These are phyloP conservation scores for Andrena marginata DNA, from an alignment of 2,888 invertebrate species.

Conservation along the genomic window DNA sequence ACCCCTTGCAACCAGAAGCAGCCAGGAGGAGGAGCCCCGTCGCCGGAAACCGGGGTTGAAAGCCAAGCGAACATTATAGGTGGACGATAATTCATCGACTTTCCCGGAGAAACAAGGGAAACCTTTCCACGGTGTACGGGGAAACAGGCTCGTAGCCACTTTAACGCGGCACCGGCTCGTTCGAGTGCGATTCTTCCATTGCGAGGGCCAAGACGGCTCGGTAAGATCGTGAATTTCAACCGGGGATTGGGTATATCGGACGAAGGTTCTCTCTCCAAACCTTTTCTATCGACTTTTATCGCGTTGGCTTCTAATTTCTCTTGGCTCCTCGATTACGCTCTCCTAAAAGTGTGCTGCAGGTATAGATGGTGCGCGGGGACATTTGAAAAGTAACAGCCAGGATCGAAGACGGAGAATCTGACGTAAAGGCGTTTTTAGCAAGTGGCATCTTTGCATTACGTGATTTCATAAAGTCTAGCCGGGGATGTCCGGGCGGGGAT, in stretches of 20 bases:
- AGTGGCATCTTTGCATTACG: too few relatives aligned
- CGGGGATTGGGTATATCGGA: neutral
- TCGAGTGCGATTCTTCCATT: slow-evolving; percentile 5
- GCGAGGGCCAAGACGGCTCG: neutral
- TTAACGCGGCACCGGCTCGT: slow-evolving; percentile 12
- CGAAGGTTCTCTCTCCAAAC: neutral
- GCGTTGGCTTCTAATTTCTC: neutral
- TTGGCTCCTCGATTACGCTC: neutral
- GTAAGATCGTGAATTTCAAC: neutral
- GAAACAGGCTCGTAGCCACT: slow-evolving; percentile 26
- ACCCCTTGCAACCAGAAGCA: slow-evolving; percentile 70
- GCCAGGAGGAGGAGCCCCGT: slow-evolving; percentile 67
- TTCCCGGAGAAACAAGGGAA: slow-evolving; percentile 75
- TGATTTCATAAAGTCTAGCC: neutral
- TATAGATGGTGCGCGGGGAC: too few relatives aligned
- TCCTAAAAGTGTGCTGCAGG: neutral
- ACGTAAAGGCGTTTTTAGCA: too few relatives aligned
- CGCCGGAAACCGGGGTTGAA: slow-evolving; percentile 69
- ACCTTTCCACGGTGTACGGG: slow-evolving; percentile 61
- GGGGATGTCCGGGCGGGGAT: neutral
- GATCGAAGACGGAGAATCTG: too few relatives aligned
- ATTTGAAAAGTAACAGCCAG: too few relatives aligned
- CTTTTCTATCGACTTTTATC: neutral
- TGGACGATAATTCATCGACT: slow-evolving; percentile 76
- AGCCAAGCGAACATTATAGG: slow-evolving; percentile 74